Base-by-base conservation (phyloP, 53 echinoderm and acorn worm genomes). In the Hippasteria phrygiana region DNA sequence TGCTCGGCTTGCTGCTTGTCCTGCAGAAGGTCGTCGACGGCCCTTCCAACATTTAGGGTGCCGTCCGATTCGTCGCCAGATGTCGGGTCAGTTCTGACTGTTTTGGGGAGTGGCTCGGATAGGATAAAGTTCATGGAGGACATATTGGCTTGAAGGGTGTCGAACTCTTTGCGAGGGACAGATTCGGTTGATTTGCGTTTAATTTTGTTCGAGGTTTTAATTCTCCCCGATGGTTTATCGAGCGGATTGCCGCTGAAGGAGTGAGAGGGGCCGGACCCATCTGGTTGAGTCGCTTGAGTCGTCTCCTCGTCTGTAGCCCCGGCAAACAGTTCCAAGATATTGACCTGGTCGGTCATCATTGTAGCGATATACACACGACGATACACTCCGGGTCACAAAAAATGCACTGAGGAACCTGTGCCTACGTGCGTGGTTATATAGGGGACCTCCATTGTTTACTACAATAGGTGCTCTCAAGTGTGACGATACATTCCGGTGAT, bases 11-110 rank as follows among this genome's bases (percentile, higher is more conserved):
- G 26, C 43, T 43, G 43, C 2, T 42, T 73, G 22, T 71, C 36
- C 24, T 45, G 73, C n/a, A 73, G n/a, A 11, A 73, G 73, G n/a
- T 73, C 73, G 43, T 73, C 73, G 2, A 45, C 24, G 20, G 46
- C 45, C 43, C n/a, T 42, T 1, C 16, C 35, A 0, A 70, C 4
- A 14, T 36, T 69, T 18, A 26, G 13, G 6, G 45, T 73, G 45
- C 26, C 24, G 43, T 42, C 22, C 17, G 24, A n/a, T 22, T 43
- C 73, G n/a, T 42, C 43, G 22, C 43, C 5, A 27, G 73, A 10
- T 6, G 43, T 20, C 22, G 43, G 45, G 8, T 43, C 26, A 22
- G 43, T 20, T 35, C 3, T 22, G 5, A 73, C 43, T n/a, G 24
- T 14, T 4, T 33, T 43, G 5, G 42, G 43, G 2, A 73, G 42